These are phyloP conservation scores for Planiliza haematocheilus DNA, from an alignment of 2,113 vertebrate genomes.

Conservation along the genomic window DNA sequence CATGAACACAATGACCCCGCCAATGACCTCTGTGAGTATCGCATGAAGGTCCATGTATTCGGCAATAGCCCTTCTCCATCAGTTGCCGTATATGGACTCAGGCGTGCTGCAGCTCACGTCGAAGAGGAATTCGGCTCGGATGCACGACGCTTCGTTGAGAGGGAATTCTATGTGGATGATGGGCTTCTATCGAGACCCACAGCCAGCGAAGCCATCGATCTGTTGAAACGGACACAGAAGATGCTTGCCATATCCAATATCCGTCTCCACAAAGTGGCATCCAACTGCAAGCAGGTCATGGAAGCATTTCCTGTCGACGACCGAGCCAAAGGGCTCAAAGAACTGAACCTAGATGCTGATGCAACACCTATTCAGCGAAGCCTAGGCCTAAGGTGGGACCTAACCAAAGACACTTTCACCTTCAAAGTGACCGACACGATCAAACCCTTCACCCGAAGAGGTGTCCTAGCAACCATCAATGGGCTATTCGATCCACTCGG, in stretches of 20 bases:
- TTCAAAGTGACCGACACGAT: rapidly evolving
- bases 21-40: not conserved
- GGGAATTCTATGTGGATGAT: not conserved
- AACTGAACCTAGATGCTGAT: not conserved
- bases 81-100: not conserved
- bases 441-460: not conserved
- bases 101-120: not conserved
- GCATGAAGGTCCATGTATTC: slow-evolving; percentile 7
- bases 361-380: not conserved
- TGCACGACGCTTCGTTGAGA: not conserved
- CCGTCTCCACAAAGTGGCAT: not conserved
- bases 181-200: too few species aligned
- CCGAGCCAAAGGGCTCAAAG: not conserved
- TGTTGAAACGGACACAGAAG: too few species aligned
- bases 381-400: slow-evolving; percentile 10
- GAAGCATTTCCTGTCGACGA: not conserved
- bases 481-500: not conserved
- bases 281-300: not conserved
- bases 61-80: not conserved
- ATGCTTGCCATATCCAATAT: too few species aligned
- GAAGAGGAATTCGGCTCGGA: not conserved
- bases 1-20: not conserved
- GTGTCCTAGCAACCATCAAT: not conserved
- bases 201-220: too few species aligned
- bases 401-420: not conserved